A percentile compares a stretch with the other conserved stretches of the same genome.
These are phyloP conservation scores for Macrotus californicus DNA, from an alignment of 2,113 vertebrate species.

Conservation along the genomic window DNA sequence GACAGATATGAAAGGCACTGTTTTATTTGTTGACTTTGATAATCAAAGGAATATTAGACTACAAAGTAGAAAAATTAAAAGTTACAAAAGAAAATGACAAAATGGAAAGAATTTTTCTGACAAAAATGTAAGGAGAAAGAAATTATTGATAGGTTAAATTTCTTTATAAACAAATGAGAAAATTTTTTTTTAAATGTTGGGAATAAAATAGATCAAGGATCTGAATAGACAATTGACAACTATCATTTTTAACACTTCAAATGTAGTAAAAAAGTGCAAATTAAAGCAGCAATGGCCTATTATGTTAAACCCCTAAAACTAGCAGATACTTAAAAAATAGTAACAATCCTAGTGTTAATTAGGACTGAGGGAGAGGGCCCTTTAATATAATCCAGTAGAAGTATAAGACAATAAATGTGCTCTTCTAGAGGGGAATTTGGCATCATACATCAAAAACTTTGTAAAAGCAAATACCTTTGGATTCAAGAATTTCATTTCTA, in stretches of 20 bases:
- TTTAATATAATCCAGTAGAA: conserved; percentile 11
- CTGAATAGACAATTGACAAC: neutral
- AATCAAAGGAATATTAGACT: neutral
- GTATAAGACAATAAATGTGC: conserved; percentile 29
- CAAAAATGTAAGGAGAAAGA: neutral
- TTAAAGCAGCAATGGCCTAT: conserved; percentile 27
- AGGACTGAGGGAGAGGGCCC: neutral
- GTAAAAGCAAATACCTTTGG: neutral
- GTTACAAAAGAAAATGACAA: neutral
- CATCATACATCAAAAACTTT: conserved; percentile 40
- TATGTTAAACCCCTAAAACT: neutral
- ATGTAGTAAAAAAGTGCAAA: conserved; percentile 2
- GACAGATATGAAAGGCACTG: neutral
- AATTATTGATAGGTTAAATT: neutral
- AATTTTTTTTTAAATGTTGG: neutral
- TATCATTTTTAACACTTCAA: neutral
- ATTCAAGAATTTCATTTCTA: neutral
- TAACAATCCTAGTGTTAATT: neutral
- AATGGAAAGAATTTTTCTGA: neutral
- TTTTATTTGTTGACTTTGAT: neutral
- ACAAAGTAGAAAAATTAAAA: neutral
- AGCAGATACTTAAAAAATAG: conserved; percentile 42
- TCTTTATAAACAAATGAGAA: neutral
- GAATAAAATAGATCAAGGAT: neutral
- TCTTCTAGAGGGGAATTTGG: conserved; percentile 9